A percentile compares a stretch with the other conserved stretches of the same genome.
phyloP scores from a whole-genome alignment of 2,888 invertebrate species.

The Thereva nobilitata region DNA sequence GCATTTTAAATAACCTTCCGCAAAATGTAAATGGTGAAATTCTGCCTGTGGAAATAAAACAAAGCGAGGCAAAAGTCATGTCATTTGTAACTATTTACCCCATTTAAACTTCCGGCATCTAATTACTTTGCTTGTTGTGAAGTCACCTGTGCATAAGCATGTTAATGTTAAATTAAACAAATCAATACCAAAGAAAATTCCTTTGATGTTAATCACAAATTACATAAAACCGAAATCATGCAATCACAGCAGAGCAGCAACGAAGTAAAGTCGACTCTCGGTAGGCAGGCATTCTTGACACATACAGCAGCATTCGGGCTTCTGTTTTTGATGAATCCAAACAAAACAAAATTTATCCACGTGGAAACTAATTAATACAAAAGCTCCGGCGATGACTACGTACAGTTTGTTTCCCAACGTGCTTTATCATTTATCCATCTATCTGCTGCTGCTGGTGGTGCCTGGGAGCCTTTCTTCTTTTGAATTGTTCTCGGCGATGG shows the following conservation, averaged over 20 bases:
- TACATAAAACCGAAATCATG: constrained; percentile 37
- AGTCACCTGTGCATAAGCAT: constrained; percentile 40
- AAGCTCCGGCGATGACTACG: constrained; percentile 15
- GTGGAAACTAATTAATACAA: constrained; percentile 43
- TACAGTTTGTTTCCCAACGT: neutral
- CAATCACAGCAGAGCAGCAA: constrained; percentile 9
- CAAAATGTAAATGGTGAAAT: too few species aligned
- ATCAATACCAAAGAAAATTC: constrained; percentile 22
- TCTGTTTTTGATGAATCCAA: constrained; percentile 42
- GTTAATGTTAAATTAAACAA: constrained; percentile 36
- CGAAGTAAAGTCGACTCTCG: neutral
- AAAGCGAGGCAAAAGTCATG: constrained; percentile 11
- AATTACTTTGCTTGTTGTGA: constrained; percentile 35
- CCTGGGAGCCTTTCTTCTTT: constrained; percentile 25
- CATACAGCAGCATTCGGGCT: constrained; percentile 13
- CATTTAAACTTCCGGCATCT: constrained; percentile 18
- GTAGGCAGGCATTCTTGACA: constrained; percentile 27
- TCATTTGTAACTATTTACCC: constrained; percentile 30
- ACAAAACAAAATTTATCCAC: constrained; percentile 42
- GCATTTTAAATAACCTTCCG: too few species aligned
- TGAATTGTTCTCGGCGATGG: constrained; percentile 16
- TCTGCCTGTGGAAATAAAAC: too few species aligned
- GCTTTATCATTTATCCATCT: constrained; percentile 33
- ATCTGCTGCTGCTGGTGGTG: neutral
- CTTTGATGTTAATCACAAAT: constrained; percentile 42